These are phyloP conservation scores for Chiloscyllium plagiosum DNA, from an alignment of 2,113 vertebrate genomes.

Conservation along the genomic window DNA sequence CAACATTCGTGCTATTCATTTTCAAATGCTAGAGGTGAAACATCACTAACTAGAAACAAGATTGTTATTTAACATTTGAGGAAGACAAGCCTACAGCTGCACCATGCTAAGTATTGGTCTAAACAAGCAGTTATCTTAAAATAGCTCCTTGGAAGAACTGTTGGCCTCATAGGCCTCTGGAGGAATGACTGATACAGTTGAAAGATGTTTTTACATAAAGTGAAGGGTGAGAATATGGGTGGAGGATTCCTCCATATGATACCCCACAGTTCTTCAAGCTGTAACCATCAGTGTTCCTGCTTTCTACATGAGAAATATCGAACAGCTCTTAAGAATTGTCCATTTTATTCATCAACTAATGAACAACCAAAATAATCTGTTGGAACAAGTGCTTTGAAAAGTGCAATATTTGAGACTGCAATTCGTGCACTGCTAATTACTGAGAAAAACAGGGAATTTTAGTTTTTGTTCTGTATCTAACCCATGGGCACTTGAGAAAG, in stretches of 20 bases:
- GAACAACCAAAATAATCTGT: neutral
- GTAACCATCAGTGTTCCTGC: neutral
- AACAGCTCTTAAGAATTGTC: neutral
- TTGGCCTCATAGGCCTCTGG: too few relatives aligned
- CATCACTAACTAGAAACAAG: neutral
- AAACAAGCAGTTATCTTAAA: neutral
- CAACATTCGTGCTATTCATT: neutral
- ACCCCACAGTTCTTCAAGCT: neutral
- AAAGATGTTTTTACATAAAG: neutral
- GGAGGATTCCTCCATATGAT: neutral
- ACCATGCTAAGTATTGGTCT: neutral
- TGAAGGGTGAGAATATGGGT: neutral
- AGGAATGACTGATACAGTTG: neutral
- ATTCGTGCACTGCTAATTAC: neutral
- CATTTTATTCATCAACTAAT: neutral
- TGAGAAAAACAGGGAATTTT: neutral
- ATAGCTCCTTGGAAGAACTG: neutral
- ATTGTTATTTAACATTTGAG: neutral
- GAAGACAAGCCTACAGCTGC: neutral
- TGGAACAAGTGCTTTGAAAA: neutral
- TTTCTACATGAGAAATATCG: neutral
- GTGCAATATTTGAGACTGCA: neutral
- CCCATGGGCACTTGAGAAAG: constrained; percentile 62
- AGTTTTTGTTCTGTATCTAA: constrained; percentile 41
- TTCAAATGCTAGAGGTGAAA: neutral